Evolutionary conservation across 2,888 invertebrate genomes (phyloP), one percentile per base, ranked within the genome.

Genomic region (Drosophila nr. fundita): DNA sequence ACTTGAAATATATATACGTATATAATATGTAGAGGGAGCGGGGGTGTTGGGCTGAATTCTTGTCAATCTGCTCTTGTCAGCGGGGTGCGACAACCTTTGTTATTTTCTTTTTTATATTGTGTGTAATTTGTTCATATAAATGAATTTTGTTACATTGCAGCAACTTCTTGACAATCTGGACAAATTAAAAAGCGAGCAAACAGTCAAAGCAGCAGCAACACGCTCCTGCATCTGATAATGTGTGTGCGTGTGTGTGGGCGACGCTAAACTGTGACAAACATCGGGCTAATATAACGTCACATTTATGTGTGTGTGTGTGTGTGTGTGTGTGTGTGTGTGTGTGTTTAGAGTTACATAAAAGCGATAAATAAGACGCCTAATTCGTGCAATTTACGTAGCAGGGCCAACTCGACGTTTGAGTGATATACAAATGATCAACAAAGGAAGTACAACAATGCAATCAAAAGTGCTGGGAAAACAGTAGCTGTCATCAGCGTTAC

Each of bases 371-470:
- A 72, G 74, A 68, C 60, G 77, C 71, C 83, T 81, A 84, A 82
- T 84, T 83, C 68, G 61, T 70, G 71, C 83, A 75, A 83, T 86
- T 83, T 71, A 58, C 65, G 54, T 62, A 55, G 58, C 79, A 75
- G 59, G 66, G 71, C 59, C 73, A 76, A 76, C 59, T 57, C 52
- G 72, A 82, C 81, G 79, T 77, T 77, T 80, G 77, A 80, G 80
- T 80, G 80, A 79, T 76, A 76, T 70, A 68, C 67, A 76, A 79
- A 69, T 57, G 1, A 57, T 52, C 49, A 72, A 72, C 65, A 79
- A 72, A 78, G 66, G 62, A 76, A 78, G 67, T 62, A 61, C 27
- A 58, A 58, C 61, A 54, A 68, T 57, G n/a, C 32, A 59, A 50
- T 55, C 48, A 27, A 18, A 40, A 38, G 36, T 21, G 53, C 38